A percentile compares a stretch with the other conserved stretches of the same genome.
phyloP scores from a whole-genome alignment of 1,140 invertebrate species.

The Polypedilum vanderplanki region DNA sequence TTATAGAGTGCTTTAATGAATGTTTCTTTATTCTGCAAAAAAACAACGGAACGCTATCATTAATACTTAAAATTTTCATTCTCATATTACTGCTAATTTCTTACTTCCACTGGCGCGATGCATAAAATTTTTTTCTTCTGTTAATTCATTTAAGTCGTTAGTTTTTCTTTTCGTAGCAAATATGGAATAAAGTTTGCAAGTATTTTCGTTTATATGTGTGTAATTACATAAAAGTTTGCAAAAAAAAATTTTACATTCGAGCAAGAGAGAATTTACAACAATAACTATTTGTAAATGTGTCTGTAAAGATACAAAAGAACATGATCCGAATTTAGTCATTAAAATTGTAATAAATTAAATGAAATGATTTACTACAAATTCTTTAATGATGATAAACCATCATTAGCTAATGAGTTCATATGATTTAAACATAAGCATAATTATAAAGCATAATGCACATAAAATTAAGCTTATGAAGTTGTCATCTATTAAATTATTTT shows the following conservation, averaged over 20 bases:
- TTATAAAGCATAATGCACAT: no score
- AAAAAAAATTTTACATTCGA: no score
- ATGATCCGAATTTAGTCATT: neutral
- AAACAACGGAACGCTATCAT: neutral
- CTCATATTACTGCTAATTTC: neutral
- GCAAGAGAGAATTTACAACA: neutral
- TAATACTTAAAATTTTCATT: neutral
- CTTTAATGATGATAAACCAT: no score
- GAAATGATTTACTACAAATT: no score
- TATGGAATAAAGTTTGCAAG: neutral
- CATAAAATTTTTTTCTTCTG: neutral
- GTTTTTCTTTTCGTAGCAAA: neutral
- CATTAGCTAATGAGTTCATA: no score
- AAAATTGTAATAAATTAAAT: neutral
- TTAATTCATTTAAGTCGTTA: conserved; percentile 18
- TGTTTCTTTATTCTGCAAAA: neutral
- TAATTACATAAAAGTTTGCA: neutral
- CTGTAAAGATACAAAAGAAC: neutral
- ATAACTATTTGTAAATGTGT: neutral
- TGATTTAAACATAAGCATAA: no score
- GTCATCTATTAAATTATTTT: no score
- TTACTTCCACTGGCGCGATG: neutral
- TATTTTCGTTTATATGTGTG: neutral
- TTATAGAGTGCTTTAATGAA: neutral
- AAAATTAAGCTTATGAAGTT: no score